Evolutionary conservation across 2,888 invertebrate species (phyloP).

Genomic region (Drosophila koepferae): DNA sequence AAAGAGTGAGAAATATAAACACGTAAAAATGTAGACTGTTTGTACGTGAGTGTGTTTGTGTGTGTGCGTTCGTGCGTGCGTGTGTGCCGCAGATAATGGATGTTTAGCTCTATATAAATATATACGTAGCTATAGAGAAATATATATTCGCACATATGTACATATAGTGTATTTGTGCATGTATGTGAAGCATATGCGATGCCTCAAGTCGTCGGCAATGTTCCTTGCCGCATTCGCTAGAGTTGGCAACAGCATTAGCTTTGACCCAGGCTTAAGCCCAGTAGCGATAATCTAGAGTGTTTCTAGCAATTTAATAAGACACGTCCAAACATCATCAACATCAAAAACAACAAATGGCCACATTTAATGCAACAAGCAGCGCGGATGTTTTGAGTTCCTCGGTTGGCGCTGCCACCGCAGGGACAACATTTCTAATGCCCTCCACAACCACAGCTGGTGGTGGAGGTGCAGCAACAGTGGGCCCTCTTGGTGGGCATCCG

Average conservation of each 20-base stretch:
- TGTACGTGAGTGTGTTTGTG: conserved; percentile 44
- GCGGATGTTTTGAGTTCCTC: conserved; percentile 79
- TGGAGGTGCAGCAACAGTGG: conserved; percentile 21
- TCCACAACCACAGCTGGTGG: conserved; percentile 58
- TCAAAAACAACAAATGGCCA: conserved; percentile 77
- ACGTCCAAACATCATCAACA: conserved; percentile 11
- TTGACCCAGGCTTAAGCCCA: conserved; percentile 14
- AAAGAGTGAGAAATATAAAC: conserved; percentile 59
- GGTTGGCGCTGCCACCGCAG: conserved; percentile 61
- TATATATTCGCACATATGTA: conserved; percentile 24
- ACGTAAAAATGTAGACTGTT: conserved; percentile 74
- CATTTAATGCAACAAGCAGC: conserved; percentile 72
- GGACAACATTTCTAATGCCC: conserved; percentile 77
- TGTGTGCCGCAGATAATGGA: conserved; percentile 63
- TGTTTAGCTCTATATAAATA: conserved; percentile 58
- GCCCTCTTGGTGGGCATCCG: conserved; percentile 39
- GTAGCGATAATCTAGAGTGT: conserved; percentile 19
- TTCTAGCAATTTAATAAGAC: conserved; percentile 14
- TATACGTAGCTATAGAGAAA: conserved; percentile 37
- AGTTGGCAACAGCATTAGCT: conserved; percentile 34
- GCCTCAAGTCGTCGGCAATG: conserved; percentile 49
- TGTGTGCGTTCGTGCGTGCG: conserved; percentile 46
- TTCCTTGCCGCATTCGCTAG: conserved; percentile 15
- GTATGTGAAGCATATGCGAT: conserved; percentile 55
- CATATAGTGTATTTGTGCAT: conserved; percentile 15